Conservation (phyloP, 2,113 vertebrate species). For the Thamnaconus septentrionalis region DNA sequence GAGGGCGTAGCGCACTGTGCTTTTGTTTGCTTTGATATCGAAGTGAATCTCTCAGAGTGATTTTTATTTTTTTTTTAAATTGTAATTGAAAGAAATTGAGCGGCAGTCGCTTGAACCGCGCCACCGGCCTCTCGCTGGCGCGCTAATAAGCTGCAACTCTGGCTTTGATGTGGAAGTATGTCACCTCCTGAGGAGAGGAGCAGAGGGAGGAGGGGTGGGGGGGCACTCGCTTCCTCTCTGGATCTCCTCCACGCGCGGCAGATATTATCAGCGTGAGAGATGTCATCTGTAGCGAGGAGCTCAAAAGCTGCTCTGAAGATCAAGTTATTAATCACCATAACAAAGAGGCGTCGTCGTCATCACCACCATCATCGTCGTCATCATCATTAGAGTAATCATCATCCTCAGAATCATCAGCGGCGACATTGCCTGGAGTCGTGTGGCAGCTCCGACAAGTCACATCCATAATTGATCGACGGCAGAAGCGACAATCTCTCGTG, state of each 20-base stretch:
- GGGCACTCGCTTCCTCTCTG: not conserved
- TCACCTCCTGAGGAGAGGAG: constrained; percentile 62
- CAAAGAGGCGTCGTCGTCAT: constrained; percentile 25
- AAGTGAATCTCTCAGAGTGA: constrained; percentile 43
- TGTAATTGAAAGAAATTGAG: constrained; percentile 63
- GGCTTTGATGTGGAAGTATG: constrained; percentile 71
- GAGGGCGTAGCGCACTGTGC: not conserved
- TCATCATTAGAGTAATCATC: no score
- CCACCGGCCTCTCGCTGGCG: constrained; percentile 41
- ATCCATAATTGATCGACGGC: constrained; percentile 48
- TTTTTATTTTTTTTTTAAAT: constrained; percentile 52
- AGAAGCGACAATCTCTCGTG: constrained; percentile 30
- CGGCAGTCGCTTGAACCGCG: constrained; percentile 44
- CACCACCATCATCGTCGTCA: not conserved
- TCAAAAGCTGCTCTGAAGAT: constrained; percentile 18
- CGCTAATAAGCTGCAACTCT: constrained; percentile 63
- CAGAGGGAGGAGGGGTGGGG: constrained; percentile 28
- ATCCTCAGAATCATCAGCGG: no score
- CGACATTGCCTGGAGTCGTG: constrained; percentile 4
- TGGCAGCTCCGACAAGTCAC: constrained; percentile 24
- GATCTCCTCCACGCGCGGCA: not conserved
- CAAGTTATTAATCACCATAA: constrained; percentile 47
- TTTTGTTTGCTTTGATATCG: constrained; percentile 72
- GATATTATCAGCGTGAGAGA: constrained; percentile 40
- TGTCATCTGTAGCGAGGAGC: constrained; percentile 20